Evolutionary conservation across 1,140 invertebrate species (phyloP), one percentile per base, ranked within the genome.

Genomic region (Zaprionus ornatus): DNA sequence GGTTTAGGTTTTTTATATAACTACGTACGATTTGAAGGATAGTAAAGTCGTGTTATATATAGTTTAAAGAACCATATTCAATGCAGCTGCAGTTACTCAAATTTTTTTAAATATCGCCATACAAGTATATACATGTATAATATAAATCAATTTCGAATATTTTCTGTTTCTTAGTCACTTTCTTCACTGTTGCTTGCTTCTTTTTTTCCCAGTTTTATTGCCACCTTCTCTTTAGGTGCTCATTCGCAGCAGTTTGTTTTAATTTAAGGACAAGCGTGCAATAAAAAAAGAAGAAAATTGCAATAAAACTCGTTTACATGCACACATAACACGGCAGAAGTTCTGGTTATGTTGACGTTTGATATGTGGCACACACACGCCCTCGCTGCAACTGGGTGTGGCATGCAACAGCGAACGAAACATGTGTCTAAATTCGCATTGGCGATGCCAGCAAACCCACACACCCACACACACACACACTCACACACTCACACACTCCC

Each of bases 361-460:
- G 65, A 72, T 80, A 88, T 88, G 74, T 88, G 75, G 67, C 57
- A 63, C 85, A 81, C 67, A 42, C 80, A 55, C 64, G 55, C 66
- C 66, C 2, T 3, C 12, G 37, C 40, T 19, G 68, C 63, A 63
- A 60, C 77, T 80, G 54, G 67, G 59, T 19, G 60, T 27, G 60
- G 68, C 55, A 48, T 21, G 19, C 45, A 69, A 42, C 56, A 42
- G 74, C 69, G 40, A 75, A 21, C 45, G 74, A 74, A 87, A 87
- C 84, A 87, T 87, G 84, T 88, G 84, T 87, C 84, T 88, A 75
- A 82, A 59, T 87, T 87, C 84, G 84, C 84, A 87, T 67, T 82
- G 68, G 56, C 62, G 76, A 68, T 82, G 69, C 66, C 64, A 62
- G 73, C n/a, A 42, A n/a, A 42, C 40, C 17, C 12, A 45, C 40